Evolutionary conservation across 2,888 invertebrate species (phyloP).

Genomic region (Eledona agricola): DNA sequence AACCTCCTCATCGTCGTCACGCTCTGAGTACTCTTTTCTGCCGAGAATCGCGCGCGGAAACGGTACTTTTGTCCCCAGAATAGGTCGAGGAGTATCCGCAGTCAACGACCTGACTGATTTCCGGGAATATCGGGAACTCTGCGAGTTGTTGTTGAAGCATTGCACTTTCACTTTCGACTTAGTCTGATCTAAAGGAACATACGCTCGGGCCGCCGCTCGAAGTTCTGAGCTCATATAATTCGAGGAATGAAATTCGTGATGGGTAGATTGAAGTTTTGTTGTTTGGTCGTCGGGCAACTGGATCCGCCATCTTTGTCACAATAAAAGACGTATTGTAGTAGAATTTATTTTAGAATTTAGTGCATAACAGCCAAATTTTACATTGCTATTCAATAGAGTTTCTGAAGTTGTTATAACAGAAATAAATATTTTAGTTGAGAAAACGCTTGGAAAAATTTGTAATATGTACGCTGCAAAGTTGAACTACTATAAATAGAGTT

Average conservation of each 20-base stretch:
- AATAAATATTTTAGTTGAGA: conserved; percentile 28
- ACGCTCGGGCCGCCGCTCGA: conserved; percentile 51
- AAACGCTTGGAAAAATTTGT: too few relatives aligned
- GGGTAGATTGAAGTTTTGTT: conserved; percentile 8
- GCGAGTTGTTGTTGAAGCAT: conserved; percentile 4
- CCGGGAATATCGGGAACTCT: conserved; percentile 35
- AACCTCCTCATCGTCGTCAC: conserved; percentile 41
- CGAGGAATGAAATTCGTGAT: background rate
- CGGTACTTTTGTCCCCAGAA: conserved; percentile 44
- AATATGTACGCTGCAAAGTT: conserved; percentile 10
- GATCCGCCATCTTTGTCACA: conserved; percentile 1
- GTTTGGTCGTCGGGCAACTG: background rate
- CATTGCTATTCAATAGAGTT: conserved; percentile 38
- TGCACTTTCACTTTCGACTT: conserved; percentile 2
- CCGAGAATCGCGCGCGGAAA: conserved; percentile 51
- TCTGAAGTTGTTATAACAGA: conserved; percentile 21
- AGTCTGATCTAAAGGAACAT: conserved; percentile 42
- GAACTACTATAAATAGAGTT: too few relatives aligned
- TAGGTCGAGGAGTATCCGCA: conserved; percentile 45
- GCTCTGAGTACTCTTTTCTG: conserved; percentile 44
- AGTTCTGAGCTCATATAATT: conserved; percentile 44
- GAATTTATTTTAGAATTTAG: conserved; percentile 48
- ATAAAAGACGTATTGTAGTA: conserved; percentile 16
- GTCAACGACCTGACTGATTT: conserved; percentile 40
- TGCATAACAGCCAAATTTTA: conserved; percentile 49